Evolutionary conservation across 2,113 vertebrate genomes (phyloP).

Genomic region (Pelecanoides urinatrix): DNA sequence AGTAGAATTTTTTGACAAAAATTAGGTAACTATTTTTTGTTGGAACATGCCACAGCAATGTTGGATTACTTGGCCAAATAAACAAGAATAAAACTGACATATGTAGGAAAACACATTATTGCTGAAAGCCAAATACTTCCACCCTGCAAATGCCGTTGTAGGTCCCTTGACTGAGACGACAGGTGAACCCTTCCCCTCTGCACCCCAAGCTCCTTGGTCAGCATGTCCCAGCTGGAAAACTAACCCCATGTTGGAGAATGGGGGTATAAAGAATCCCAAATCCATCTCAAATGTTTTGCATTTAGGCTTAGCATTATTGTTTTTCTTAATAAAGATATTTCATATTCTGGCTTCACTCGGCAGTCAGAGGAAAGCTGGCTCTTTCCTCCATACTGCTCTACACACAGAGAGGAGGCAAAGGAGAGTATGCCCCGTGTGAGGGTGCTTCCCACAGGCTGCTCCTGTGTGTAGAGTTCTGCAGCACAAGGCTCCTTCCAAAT

Average conservation of each 20-base stretch:
- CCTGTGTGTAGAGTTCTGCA: neutral
- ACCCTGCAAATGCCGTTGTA: neutral
- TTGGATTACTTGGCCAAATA: neutral
- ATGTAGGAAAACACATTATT: neutral
- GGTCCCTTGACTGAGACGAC: neutral
- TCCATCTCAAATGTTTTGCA: neutral
- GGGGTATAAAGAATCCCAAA: neutral
- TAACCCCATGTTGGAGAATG: rapidly evolving
- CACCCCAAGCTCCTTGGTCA: neutral
- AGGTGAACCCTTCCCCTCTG: neutral
- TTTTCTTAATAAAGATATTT: neutral
- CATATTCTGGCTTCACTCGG: neutral
- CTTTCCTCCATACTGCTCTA: rapidly evolving
- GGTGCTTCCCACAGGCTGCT: neutral
- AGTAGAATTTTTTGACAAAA: neutral
- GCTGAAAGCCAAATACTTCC: neutral
- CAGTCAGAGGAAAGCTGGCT: rapidly evolving
- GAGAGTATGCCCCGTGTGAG: rapidly evolving
- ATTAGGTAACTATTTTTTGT: neutral
- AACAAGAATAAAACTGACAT: neutral
- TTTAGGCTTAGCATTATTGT: neutral
- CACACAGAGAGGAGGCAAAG: neutral
- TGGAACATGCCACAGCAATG: neutral
- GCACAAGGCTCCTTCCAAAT: neutral
- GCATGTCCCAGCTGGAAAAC: neutral